Base-by-base conservation (phyloP, 2,888 invertebrate species). In the Cinara cedri region DNA sequence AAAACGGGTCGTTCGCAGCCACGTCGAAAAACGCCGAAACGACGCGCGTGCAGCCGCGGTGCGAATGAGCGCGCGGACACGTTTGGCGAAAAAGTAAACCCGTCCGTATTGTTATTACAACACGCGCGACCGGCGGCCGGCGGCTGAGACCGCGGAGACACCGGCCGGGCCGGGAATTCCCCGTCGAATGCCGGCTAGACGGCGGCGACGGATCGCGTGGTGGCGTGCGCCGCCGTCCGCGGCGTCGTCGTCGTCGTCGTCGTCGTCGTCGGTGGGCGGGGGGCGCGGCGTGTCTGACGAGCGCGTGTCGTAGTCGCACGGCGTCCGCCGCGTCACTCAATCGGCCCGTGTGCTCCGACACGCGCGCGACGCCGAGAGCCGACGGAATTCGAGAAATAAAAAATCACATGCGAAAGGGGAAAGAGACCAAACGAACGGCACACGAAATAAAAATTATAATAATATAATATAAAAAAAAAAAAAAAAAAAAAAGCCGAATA, bases 251-350 rank as follows among this genome's bases (percentile, higher is more conserved):
- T 44, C 55, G 68, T 4, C 54, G 44, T 3, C 44, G 26, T 11
- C 16, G 46, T 8, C 57, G 60, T 1, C n/a, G 11, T 24, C 34
- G 24, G 60, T 49, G 62, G 72, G 49, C 72, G 49, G 60, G 46
- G 72, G 72, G 62, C 72, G 72, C 72, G 72, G 62, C 72, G 72
- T 72, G 72, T 19, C 72, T n/a, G 60, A 26, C 72, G 72, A 49
- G 19, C 62, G 72, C 72, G 72, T 62, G 72, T 62, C 26, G 66
- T 68, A 66, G 76, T 66, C 76, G 55, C 62, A 62, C 72, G 72
- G 72, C 62, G 72, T 26, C 26, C 34, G 60, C 57, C 49, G 60
- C 49, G 72, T 71, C 72, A 60, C 57, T 72, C 72, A 57, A 42
- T 74, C 74, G 74, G 49, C 63, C 11, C 74, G 51, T 42, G 74